Base-by-base conservation (phyloP, 2,888 invertebrate genomes). In the Saturnia pavonia region DNA sequence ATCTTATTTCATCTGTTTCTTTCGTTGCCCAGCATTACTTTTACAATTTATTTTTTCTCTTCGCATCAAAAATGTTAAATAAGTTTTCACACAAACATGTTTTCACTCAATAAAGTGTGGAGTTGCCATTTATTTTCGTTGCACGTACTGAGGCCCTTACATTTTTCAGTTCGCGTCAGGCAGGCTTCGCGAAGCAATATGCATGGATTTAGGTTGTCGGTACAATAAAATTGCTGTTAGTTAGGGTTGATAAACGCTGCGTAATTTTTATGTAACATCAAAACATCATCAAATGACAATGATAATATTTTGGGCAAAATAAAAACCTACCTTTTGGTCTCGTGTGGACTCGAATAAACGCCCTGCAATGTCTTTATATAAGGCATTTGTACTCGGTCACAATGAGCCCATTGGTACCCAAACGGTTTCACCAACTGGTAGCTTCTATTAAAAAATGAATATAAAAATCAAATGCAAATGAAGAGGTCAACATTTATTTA, bases 41-140 rank as follows among this genome's bases (percentile, higher is more conserved):
- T 6, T n/a, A n/a, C n/a, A n/a, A n/a, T n/a, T n/a, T 6, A 4
- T 34, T 34, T 19, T 19, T 7, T 6, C 48, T 48, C 19, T 48
- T 48, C 7, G 7, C 16, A 14, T 8, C 34, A 63, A 63, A 63
- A 63, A 63, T 63, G 1, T 34, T 16, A n/a, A n/a, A 63, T 34
- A 16, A 57, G 22, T 63, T 63, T 22, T 65, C 19, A 65, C 40
- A 65, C 27, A 65, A 65, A 34, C 40, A 40, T 65, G 25, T 65
- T 65, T 65, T 65, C 65, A 65, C 40, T 40, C 65, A 40, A 40
- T 60, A 65, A 40, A 40, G 22, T 40, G 40, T 65, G 9, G n/a
- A 65, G 65, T 40, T 65, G 65, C 65, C 40, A 65, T 65, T 65
- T 65, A 65, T 19, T 65, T 65, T 65, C 65, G n/a, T 40, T 65